A percentile compares a stretch with the other conserved stretches of the same genome.
These are phyloP conservation scores for Agrilus planipennis DNA, from an alignment of 1,140 invertebrate genomes.

Conservation along the genomic window DNA sequence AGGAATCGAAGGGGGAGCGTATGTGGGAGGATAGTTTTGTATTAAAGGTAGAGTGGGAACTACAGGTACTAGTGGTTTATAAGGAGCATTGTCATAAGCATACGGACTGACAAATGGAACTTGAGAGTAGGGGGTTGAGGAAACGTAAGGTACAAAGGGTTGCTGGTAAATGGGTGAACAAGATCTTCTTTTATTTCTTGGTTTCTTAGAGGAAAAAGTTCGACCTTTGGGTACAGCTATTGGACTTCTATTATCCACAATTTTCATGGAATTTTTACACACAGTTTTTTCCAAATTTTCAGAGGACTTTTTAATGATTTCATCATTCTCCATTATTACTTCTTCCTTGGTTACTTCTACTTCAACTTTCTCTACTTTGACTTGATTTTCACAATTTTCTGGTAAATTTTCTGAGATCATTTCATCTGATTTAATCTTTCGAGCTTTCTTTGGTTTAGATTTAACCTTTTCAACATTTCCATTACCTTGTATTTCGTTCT, in stretches of 20 bases:
- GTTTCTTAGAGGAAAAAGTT: too few species aligned
- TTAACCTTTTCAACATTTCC: conserved; percentile 19
- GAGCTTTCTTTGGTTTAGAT: conserved; percentile 13
- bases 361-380: background rate
- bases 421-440: conserved; percentile 2
- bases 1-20: background rate
- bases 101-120: too few species aligned
- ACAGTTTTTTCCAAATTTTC: too few species aligned
- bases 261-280: too few species aligned
- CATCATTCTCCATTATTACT: background rate
- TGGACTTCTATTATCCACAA: too few species aligned
- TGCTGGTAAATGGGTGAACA: too few species aligned
- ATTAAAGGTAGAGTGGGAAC: background rate
- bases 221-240: too few species aligned
- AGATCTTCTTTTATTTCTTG: too few species aligned
- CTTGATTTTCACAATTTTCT: background rate
- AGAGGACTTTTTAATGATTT: too few species aligned
- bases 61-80: background rate
- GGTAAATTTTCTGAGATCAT: background rate
- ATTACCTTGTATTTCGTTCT: conserved; percentile 30
- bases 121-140: too few species aligned
- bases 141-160: too few species aligned
- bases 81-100: background rate
- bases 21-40: background rate
- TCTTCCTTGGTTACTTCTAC: background rate